Evolutionary conservation across 1,140 invertebrate species (phyloP), one percentile per base, ranked within the genome.

Genomic region (Meloidogyne exigua): DNA sequence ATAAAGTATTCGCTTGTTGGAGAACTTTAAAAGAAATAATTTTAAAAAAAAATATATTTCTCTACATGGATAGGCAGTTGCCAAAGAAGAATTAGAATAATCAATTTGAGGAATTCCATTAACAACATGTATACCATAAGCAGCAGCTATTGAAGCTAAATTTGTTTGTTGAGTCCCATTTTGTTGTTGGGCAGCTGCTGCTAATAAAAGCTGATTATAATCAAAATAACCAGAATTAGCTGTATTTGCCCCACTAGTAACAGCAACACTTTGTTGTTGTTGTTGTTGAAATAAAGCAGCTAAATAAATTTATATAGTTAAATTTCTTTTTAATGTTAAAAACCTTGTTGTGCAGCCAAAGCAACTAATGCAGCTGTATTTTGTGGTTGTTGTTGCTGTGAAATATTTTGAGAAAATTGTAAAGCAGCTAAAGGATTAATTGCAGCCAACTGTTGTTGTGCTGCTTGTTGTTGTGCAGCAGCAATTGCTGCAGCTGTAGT

Each of bases 291-390:
- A n/a, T 57, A 57, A n/a, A 9, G 72, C 72, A 28, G 72, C 72
- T 73, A 39, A 72, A 72, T n/a, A 26, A 13, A 49, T 28, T 12
- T 18, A 72, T 13, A 18, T 13, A 28, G 18, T 68, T 32, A 66
- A 15, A 13, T n/a, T n/a, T 32, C 0, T 4, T 65, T 9, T 9
- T 7, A 23, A 9, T 44, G 3, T 1, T 21, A 7, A 44, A 18
- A 44, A 73, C 72, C 72, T 65, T 73, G 72, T 13, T 73, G 72
- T 64, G 72, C 72, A 23, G 72, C 72, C 21, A 73, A 39, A 64
- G 72, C 72, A 62, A 65, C 72, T 12, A 73, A 62, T 13, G 72
- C 57, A 7, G 49, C 49, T n/a, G 49, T 57, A 57, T 73, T 73
- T 12, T 62, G 72, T 36, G 62, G 72, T 23, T 62, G 57, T 12